Evolutionary conservation across 2,888 invertebrate genomes (phyloP).

Genomic region (Nephrotoma flavescens): DNA sequence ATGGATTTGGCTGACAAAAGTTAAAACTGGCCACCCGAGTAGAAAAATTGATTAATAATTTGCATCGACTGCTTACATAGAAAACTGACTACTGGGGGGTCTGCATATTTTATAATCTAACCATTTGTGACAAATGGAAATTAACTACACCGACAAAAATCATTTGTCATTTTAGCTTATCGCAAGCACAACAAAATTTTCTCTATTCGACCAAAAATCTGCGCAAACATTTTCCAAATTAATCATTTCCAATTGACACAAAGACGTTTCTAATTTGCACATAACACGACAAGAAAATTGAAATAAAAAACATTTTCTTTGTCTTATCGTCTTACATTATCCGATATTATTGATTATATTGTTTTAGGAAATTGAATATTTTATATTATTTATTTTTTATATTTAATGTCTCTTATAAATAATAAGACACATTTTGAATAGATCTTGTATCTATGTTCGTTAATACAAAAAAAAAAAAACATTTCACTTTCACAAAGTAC

Average conservation of each 20-base stretch:
- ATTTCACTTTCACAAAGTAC: neutral
- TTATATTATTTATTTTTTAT: neutral
- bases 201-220: neutral
- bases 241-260: neutral
- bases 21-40: no score
- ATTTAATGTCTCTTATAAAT: neutral
- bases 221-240: neutral
- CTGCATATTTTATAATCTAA: no score
- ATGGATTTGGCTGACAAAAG: no score
- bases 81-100: no score
- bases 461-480: neutral
- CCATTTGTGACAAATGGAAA: no score
- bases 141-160: no score
- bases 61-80: no score
- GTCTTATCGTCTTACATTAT: neutral
- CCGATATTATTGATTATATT: neutral
- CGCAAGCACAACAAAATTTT: neutral
- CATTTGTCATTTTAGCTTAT: neutral
- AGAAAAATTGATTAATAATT: no score
- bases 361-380: neutral
- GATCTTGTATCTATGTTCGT: neutral
- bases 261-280: neutral
- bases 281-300: neutral
- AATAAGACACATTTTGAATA: neutral
- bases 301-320: neutral